phyloP scores from a whole-genome alignment of 2,888 invertebrate genomes.

The Harpalus rubripes region DNA sequence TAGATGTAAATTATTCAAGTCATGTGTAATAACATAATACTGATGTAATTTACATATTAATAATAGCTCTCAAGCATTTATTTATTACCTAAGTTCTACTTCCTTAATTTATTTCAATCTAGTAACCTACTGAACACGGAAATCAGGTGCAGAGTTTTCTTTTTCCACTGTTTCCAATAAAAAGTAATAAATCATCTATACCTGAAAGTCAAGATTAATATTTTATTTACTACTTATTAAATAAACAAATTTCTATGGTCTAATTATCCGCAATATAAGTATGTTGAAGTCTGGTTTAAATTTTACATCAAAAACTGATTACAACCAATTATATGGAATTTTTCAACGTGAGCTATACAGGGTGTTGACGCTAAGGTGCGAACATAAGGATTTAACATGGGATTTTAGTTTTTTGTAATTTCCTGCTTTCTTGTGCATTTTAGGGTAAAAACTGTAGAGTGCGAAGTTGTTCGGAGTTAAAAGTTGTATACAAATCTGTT shows the following conservation, averaged over 20 bases:
- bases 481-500: too few relatives aligned
- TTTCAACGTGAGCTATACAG: too few relatives aligned
- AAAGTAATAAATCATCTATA: not conserved
- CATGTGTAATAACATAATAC: conserved; percentile 4
- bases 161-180: not conserved
- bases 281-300: too few relatives aligned
- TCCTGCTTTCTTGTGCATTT: too few relatives aligned
- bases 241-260: not conserved
- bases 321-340: too few relatives aligned
- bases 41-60: conserved; percentile 2
- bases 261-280: not conserved
- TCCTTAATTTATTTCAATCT: conserved; percentile 25
- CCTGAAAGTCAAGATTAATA: not conserved
- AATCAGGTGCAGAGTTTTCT: not conserved
- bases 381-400: too few relatives aligned
- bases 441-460: too few relatives aligned
- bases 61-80: not conserved
- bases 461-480: too few relatives aligned
- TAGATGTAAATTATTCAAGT: not conserved
- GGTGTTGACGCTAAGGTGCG: too few relatives aligned
- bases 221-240: not conserved
- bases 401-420: too few relatives aligned
- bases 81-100: conserved; percentile 9
- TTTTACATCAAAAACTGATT: too few relatives aligned
- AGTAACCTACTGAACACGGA: conserved; percentile 26